Percentiles rank a stretch among this genome's conserved stretches.
Conservation (phyloP, 2,113 vertebrate genomes). For the Mionectes macconnelli region DNA sequence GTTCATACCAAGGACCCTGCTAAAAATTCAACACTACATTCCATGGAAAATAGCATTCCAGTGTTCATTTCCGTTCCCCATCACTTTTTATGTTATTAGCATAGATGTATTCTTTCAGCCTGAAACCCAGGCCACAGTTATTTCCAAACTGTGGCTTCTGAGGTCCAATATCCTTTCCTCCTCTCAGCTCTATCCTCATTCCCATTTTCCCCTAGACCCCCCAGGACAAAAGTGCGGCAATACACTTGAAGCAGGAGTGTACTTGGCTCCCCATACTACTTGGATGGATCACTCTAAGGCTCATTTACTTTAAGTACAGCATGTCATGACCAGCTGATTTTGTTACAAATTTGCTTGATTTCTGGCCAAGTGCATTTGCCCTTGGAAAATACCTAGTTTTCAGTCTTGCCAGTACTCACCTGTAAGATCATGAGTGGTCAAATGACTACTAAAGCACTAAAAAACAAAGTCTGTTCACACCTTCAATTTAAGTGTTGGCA, state of each 20-base stretch:
- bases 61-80: not conserved
- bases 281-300: not conserved
- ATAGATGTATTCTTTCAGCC: not conserved
- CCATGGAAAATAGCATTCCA: not conserved
- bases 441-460: not conserved
- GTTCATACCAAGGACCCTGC: not conserved
- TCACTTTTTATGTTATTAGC: not conserved
- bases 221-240: not conserved
- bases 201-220: not conserved
- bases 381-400: not conserved
- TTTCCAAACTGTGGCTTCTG: not conserved
- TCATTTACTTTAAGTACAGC: slow-evolving; percentile 4
- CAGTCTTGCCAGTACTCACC: not conserved
- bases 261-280: not conserved
- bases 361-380: not conserved
- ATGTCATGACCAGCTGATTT: not conserved
- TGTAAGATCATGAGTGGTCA: not conserved
- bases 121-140: not conserved
- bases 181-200: not conserved
- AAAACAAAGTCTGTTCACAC: not conserved
- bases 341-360: not conserved
- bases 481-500: not conserved
- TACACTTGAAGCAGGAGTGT: not conserved
- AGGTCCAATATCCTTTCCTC: not conserved
- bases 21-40: not conserved